These are phyloP conservation scores for Synanthedon formicaeformis DNA, from an alignment of 2,888 invertebrate genomes.

Conservation along the genomic window DNA sequence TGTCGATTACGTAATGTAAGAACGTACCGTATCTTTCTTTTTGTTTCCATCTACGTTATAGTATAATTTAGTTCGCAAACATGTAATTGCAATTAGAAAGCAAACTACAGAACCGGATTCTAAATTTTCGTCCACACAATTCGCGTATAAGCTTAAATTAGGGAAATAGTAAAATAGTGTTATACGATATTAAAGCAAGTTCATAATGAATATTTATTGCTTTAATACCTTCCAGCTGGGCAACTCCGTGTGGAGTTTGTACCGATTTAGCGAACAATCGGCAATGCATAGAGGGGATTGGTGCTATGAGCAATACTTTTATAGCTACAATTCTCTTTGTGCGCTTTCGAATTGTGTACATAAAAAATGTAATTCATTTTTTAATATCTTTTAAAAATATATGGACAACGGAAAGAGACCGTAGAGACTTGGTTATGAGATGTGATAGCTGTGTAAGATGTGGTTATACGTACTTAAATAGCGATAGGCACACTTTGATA, in stretches of 20 bases:
- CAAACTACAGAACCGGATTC: slow-evolving; percentile 16
- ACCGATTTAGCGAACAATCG: slow-evolving; percentile 36
- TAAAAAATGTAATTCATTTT: no score
- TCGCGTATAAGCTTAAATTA: slow-evolving; percentile 49
- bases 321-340: slow-evolving; percentile 12
- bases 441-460: no score
- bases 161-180: slow-evolving; percentile 58
- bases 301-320: slow-evolving; percentile 38
- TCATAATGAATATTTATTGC: slow-evolving; percentile 67
- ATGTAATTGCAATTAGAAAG: background rate
- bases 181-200: slow-evolving; percentile 60
- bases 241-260: slow-evolving; percentile 29
- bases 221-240: slow-evolving; percentile 61
- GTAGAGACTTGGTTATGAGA: no score
- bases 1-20: no score
- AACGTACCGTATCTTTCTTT: no score
- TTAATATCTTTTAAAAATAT: no score
- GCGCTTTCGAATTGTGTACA: background rate
- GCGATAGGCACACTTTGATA: no score
- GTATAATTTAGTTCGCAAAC: background rate
- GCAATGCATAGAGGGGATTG: slow-evolving; percentile 44
- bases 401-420: no score
- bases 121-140: slow-evolving; percentile 22
- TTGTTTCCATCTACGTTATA: background rate
- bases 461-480: no score